phyloP scores from a whole-genome alignment of 2,113 vertebrate species.

The Calypte anna region DNA sequence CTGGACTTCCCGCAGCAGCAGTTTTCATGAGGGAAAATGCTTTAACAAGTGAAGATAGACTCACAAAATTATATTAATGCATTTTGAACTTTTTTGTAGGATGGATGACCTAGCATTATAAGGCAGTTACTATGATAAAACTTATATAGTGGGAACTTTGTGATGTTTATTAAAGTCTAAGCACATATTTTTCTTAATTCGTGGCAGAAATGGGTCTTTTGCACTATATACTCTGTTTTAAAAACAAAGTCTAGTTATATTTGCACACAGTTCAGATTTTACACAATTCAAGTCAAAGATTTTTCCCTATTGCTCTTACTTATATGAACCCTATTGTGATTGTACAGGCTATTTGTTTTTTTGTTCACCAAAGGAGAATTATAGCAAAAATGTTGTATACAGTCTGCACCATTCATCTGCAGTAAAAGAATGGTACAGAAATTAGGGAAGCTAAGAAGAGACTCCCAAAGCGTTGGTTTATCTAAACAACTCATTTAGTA shows the following conservation, averaged over 20 bases:
- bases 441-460: background rate
- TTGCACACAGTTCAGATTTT: background rate
- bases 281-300: background rate
- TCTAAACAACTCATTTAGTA: background rate
- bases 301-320: background rate
- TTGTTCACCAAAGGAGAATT: background rate
- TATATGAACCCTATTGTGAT: background rate
- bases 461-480: background rate
- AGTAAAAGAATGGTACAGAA: background rate
- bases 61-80: background rate
- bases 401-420: background rate
- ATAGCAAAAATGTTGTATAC: background rate
- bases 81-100: background rate
- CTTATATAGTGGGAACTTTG: background rate
- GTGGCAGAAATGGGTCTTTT: background rate
- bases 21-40: slow-evolving; percentile 15
- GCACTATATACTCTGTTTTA: background rate
- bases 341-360: background rate
- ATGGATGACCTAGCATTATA: background rate
- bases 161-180: slow-evolving; percentile 5
- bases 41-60: slow-evolving; percentile 6
- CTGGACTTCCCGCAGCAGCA: background rate
- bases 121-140: background rate
- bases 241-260: background rate
- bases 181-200: background rate